These are phyloP conservation scores for Scaptomyza tumidula DNA, from an alignment of 2,888 invertebrate species.

Conservation along the genomic window DNA sequence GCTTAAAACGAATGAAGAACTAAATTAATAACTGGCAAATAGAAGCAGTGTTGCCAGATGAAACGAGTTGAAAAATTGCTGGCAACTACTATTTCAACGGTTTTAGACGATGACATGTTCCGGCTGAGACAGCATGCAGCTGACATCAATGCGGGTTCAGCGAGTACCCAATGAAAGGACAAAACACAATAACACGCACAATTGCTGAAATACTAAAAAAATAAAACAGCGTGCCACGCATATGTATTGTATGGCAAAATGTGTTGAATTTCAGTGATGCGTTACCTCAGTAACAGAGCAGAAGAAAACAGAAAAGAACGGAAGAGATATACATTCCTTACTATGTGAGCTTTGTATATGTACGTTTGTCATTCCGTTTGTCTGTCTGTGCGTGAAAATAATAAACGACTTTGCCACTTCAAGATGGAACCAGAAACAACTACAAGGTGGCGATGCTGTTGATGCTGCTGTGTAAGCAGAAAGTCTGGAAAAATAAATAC, in stretches of 20 bases:
- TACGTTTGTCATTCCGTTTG: slow-evolving; percentile 38
- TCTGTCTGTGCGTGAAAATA: slow-evolving; percentile 64
- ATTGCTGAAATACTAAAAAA: slow-evolving; percentile 9
- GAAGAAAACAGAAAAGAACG: slow-evolving; percentile 14
- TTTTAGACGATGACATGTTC: slow-evolving; percentile 31
- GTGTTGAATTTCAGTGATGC: slow-evolving; percentile 36
- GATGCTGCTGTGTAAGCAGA: slow-evolving; percentile 54
- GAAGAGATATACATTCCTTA: slow-evolving; percentile 7
- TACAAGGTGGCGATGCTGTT: not conserved
- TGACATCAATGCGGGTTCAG: slow-evolving; percentile 62
- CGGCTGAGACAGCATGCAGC: slow-evolving; percentile 61
- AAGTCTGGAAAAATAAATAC: slow-evolving; percentile 77
- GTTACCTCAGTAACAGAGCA: slow-evolving; percentile 38
- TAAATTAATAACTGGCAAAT: slow-evolving; percentile 61
- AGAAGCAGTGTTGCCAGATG: slow-evolving; percentile 25
- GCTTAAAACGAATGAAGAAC: slow-evolving; percentile 2
- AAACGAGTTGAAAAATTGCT: slow-evolving; percentile 38
- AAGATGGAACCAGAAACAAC: slow-evolving; percentile 24
- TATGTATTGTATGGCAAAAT: slow-evolving; percentile 8
- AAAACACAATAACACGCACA: slow-evolving; percentile 31
- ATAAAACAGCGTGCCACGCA: slow-evolving; percentile 13
- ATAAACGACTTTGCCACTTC: slow-evolving; percentile 76
- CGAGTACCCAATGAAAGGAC: slow-evolving; percentile 39
- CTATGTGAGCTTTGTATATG: slow-evolving; percentile 11
- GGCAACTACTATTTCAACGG: slow-evolving; percentile 8